phyloP scores from a whole-genome alignment of 2,888 invertebrate species.

The Oeneis ivallda region DNA sequence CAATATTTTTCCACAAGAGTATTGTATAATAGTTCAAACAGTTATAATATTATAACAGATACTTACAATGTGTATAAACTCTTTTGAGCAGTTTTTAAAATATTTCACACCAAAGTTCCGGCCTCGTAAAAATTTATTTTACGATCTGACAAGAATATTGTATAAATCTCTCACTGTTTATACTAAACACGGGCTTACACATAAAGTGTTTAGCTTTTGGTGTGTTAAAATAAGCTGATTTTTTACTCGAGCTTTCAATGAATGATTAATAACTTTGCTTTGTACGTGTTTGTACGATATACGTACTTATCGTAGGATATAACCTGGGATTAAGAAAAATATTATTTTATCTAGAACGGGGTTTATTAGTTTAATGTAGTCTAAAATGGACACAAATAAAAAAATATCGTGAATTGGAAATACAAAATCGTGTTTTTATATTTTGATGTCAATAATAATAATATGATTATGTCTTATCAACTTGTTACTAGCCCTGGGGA shows the following conservation, averaged over 20 bases:
- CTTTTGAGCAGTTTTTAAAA: constrained; percentile 19
- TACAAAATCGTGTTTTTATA: too few species aligned
- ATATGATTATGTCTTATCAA: too few species aligned
- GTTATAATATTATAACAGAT: constrained; percentile 10
- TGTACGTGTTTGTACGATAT: too few species aligned
- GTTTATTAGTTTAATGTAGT: not conserved
- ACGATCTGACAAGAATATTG: constrained; percentile 28
- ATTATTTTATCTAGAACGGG: not conserved
- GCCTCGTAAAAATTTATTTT: constrained; percentile 33
- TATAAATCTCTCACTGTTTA: constrained; percentile 28
- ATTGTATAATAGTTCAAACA: not conserved
- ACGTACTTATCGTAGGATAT: too few species aligned
- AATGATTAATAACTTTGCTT: not conserved
- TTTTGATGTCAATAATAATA: too few species aligned
- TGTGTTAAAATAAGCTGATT: constrained; percentile 12
- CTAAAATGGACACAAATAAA: too few species aligned
- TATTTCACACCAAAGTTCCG: constrained; percentile 20
- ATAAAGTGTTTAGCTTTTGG: constrained; percentile 13
- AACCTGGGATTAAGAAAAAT: not conserved
- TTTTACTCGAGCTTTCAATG: not conserved
- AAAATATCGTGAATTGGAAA: too few species aligned
- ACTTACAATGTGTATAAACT: constrained; percentile 19
- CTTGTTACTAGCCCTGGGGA: too few species aligned
- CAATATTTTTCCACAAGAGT: constrained; percentile 2
- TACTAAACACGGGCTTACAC: constrained; percentile 12